Evolutionary conservation across 2,888 invertebrate species (phyloP).

Genomic region (Orthosia cruda): DNA sequence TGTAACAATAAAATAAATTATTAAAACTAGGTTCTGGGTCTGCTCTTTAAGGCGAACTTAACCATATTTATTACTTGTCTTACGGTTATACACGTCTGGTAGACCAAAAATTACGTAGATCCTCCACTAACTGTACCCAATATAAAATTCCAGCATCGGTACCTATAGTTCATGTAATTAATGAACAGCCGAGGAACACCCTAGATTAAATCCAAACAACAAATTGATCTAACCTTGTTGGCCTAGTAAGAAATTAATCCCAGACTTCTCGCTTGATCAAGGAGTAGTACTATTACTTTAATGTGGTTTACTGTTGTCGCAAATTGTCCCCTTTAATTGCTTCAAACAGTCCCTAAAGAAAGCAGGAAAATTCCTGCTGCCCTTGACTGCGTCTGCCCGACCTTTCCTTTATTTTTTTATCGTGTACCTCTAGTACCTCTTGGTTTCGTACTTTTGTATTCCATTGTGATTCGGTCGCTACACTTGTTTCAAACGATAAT

Average conservation of each 20-base stretch:
- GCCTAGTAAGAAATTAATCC: conserved; percentile 55
- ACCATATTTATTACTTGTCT: too few species aligned
- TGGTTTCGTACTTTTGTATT: too few species aligned
- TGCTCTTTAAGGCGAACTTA: too few species aligned
- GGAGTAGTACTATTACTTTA: conserved; percentile 53
- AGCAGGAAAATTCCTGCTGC: conserved; percentile 62
- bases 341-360: conserved; percentile 56
- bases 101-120: too few species aligned
- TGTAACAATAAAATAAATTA: too few species aligned
- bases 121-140: neutral
- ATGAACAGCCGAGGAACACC: neutral
- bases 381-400: conserved; percentile 53
- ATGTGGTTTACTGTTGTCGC: conserved; percentile 69
- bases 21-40: too few species aligned
- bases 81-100: too few species aligned
- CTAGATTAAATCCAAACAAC: neutral
- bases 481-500: too few species aligned
- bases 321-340: conserved; percentile 73
- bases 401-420: conserved; percentile 5
- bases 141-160: neutral
- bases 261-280: conserved; percentile 47
- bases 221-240: conserved; percentile 41
- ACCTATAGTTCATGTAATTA: neutral
- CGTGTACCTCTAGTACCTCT: too few species aligned
- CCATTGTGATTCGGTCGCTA: too few species aligned